phyloP scores from a whole-genome alignment of 2,113 vertebrate genomes.

The Petroica traversi region DNA sequence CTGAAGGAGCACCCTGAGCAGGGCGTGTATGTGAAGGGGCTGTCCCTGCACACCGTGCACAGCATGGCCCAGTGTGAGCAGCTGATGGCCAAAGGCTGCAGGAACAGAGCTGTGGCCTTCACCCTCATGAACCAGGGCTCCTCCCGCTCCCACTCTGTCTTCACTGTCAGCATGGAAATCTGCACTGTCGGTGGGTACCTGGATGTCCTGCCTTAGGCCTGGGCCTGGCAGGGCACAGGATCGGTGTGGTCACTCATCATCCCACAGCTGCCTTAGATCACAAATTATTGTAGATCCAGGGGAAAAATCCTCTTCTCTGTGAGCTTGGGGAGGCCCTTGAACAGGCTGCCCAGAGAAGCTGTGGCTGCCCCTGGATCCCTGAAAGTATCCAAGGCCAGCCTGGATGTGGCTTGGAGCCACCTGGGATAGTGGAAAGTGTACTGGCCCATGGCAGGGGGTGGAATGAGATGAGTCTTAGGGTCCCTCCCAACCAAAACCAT shows the following conservation, averaged over 20 bases:
- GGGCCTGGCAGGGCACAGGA: not conserved
- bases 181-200: conserved; percentile 72
- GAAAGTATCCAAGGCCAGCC: rapidly evolving
- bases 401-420: not conserved
- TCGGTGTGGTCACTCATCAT: rapidly evolving
- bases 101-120: conserved; percentile 83
- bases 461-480: not conserved
- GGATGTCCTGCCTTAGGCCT: not conserved
- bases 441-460: not conserved
- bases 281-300: not conserved
- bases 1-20: conserved; percentile 88
- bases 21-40: conserved; percentile 81
- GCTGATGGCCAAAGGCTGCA: conserved; percentile 86
- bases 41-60: conserved; percentile 86
- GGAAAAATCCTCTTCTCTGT: not conserved
- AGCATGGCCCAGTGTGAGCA: conserved; percentile 81
- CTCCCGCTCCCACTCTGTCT: conserved; percentile 88
- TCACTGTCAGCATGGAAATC: conserved; percentile 88
- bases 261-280: not conserved
- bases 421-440: not conserved
- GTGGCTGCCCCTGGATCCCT: not conserved
- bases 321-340: not conserved
- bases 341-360: not conserved
- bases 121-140: conserved; percentile 91
- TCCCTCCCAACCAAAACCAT: not conserved